Percentiles rank a stretch among this genome's conserved stretches.
Evolutionary conservation across 2,888 invertebrate species (phyloP).

Genomic region (Diadromus collaris): DNA sequence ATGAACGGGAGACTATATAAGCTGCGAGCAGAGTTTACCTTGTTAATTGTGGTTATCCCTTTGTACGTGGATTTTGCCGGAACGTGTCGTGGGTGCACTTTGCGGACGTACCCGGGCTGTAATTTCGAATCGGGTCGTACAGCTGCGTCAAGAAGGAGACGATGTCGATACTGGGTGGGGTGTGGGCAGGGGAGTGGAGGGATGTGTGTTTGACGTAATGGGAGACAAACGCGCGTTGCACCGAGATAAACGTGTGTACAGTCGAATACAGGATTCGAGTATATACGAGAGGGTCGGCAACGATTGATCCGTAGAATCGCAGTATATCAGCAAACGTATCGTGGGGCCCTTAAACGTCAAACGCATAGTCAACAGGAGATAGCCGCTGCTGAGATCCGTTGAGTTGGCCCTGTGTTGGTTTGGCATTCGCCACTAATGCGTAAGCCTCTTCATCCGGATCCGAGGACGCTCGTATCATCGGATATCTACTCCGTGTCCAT

Average conservation of each 20-base stretch:
- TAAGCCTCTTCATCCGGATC: neutral
- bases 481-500: neutral
- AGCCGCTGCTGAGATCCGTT: neutral
- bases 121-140: neutral
- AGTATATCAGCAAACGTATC: conserved; percentile 9
- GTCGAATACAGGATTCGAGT: neutral
- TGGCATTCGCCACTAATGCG: neutral
- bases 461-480: neutral
- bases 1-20: neutral
- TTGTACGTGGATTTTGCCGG: neutral
- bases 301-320: conserved; percentile 15
- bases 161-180: neutral
- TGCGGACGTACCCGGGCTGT: neutral
- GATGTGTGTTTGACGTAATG: conserved; percentile 12
- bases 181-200: too few species aligned
- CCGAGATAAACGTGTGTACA: neutral
- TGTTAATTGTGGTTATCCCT: conserved; percentile 8
- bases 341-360: conserved; percentile 26
- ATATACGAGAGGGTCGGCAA: neutral
- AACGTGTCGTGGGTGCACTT: neutral
- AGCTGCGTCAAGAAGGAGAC: neutral
- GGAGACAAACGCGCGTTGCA: conserved; percentile 6
- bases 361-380: conserved; percentile 24
- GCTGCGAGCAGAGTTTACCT: neutral
- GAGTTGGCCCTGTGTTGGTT: neutral